phyloP scores from a whole-genome alignment of 2,113 vertebrate genomes.

The Lophochroa leadbeateri region DNA sequence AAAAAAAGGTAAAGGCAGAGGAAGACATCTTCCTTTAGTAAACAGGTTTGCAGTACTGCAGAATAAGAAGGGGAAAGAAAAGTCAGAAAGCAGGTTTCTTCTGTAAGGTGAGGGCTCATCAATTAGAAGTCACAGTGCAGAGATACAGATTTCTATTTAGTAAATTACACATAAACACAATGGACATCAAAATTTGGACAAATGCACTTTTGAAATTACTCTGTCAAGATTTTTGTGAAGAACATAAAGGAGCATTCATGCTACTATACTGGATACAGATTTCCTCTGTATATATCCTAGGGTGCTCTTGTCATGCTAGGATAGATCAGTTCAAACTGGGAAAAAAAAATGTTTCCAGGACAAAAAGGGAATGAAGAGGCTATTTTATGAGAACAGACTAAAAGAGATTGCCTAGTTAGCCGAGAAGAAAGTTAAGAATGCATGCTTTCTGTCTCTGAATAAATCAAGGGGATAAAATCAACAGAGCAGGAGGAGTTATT shows the following conservation, averaged over 20 bases:
- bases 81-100: not conserved
- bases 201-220: not conserved
- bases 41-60: not conserved
- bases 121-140: not conserved
- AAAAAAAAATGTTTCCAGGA: not conserved
- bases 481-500: not conserved
- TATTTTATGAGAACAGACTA: not conserved
- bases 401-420: not conserved
- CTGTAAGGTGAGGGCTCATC: fast-evolving
- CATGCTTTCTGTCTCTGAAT: not conserved
- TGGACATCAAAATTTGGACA: not conserved
- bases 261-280: not conserved
- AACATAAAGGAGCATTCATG: not conserved
- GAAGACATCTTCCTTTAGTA: not conserved
- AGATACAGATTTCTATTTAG: not conserved
- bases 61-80: not conserved
- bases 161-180: not conserved
- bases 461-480: not conserved
- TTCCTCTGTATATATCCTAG: not conserved
- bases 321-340: not conserved
- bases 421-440: not conserved
- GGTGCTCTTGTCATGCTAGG: not conserved
- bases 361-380: not conserved
- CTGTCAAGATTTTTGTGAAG: not conserved
- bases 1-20: not conserved